A percentile compares a stretch with the other conserved stretches of the same genome.
Evolutionary conservation across 1,140 invertebrate genomes (phyloP).

Genomic region (Zaprionus lachaisei): DNA sequence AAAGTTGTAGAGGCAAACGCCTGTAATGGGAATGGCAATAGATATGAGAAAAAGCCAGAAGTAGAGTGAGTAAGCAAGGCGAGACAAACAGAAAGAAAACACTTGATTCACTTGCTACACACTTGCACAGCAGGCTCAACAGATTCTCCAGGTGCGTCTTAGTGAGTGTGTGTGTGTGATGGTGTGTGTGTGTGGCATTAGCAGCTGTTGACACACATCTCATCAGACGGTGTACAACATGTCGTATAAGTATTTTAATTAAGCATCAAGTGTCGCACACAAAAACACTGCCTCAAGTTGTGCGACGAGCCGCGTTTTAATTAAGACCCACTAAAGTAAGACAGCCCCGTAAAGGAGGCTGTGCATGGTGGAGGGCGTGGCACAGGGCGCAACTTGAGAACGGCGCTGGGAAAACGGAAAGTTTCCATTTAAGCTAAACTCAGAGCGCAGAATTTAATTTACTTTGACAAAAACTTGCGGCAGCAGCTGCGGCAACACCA

Average conservation of each 20-base stretch:
- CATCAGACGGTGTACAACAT: conserved; percentile 62
- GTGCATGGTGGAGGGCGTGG: neutral
- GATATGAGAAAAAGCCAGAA: neutral
- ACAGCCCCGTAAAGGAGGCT: conserved; percentile 29
- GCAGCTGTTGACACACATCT: conserved; percentile 76
- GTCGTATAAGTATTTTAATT: conserved; percentile 83
- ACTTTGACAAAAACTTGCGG: conserved; percentile 73
- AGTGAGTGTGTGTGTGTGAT: neutral
- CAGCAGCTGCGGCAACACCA: conserved; percentile 57
- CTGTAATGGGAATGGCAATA: conserved; percentile 1
- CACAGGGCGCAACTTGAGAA: conserved; percentile 3
- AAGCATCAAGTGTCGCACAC: conserved; percentile 73
- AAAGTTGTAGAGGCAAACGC: neutral
- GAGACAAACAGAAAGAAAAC: conserved; percentile 39
- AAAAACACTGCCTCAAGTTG: conserved; percentile 65
- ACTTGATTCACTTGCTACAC: conserved; percentile 46
- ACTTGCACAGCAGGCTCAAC: conserved; percentile 7
- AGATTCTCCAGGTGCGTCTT: conserved; percentile 40
- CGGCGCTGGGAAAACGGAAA: conserved; percentile 52
- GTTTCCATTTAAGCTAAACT: conserved; percentile 79
- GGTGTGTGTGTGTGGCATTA: conserved; percentile 40
- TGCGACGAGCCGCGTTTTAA: conserved; percentile 69
- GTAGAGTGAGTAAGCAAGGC: neutral
- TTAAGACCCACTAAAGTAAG: conserved; percentile 77
- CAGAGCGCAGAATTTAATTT: conserved; percentile 76